Percentiles rank a stretch among this genome's conserved stretches.
Conservation (phyloP, 2,113 vertebrate species). For the Acanthisitta chloris region DNA sequence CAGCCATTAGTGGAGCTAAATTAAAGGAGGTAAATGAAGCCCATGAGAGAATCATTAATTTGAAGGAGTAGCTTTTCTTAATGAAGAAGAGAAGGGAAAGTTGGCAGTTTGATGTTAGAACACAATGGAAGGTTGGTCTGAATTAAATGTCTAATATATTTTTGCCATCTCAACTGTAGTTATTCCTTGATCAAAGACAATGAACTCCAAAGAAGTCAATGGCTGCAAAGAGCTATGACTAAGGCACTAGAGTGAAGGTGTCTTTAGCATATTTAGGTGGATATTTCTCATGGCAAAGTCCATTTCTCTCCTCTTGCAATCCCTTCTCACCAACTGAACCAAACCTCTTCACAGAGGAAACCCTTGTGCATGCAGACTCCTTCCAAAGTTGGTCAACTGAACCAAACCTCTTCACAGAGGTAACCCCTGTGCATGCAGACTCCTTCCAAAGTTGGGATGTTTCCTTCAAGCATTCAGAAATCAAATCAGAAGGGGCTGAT, state of each 20-base stretch:
- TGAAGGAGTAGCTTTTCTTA: not conserved
- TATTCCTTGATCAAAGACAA: not conserved
- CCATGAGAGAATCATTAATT: not conserved
- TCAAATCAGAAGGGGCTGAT: not conserved
- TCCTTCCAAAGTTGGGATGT: not conserved
- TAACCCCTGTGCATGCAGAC: accelerated
- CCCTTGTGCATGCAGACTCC: accelerated
- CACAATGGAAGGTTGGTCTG: not conserved
- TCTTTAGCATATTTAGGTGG: not conserved
- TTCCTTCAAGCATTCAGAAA: not conserved
- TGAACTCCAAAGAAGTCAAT: not conserved
- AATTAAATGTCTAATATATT: not conserved
- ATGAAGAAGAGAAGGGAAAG: not conserved
- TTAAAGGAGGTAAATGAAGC: not conserved
- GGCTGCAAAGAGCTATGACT: not conserved
- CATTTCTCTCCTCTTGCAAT: not conserved
- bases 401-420: not conserved
- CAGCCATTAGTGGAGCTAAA: not conserved
- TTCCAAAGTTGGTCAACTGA: too few relatives aligned
- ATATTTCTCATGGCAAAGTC: not conserved
- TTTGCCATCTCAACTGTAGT: not conserved
- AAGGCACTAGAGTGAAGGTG: not conserved
- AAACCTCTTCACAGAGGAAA: not conserved
- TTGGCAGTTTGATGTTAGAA: not conserved
- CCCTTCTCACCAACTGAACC: not conserved